Percentiles rank a stretch among this genome's conserved stretches.
Conservation (phyloP, 1,140 invertebrate species). For the Sogatella furcifera region DNA sequence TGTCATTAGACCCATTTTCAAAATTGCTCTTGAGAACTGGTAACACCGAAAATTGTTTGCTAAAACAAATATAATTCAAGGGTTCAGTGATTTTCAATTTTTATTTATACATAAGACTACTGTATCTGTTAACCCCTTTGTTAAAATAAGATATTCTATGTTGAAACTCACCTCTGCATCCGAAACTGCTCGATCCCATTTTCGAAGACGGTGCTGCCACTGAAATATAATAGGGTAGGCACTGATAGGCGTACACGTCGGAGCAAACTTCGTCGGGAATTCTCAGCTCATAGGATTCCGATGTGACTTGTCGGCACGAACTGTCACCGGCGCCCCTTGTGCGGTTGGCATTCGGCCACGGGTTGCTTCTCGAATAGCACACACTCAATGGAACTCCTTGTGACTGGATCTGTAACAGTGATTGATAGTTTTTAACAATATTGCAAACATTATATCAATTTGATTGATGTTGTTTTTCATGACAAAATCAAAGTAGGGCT, state of each 20-base stretch:
- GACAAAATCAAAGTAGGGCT: no score
- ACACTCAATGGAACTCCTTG: conserved; percentile 1
- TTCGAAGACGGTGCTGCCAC: not conserved
- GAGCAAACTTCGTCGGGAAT: not conserved
- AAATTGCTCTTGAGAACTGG: no score
- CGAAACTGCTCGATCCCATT: not conserved
- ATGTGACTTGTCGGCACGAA: not conserved
- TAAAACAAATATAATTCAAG: no score
- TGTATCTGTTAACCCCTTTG: not conserved
- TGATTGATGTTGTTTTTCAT: no score
- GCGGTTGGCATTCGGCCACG: conserved; percentile 3
- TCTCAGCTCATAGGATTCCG: not conserved
- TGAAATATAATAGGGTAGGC: conserved; percentile 14
- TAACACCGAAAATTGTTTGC: no score
- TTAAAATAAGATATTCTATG: no score
- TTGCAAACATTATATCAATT: no score
- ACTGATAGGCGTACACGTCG: conserved; percentile 1
- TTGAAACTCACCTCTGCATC: not conserved
- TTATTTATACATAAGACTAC: not conserved
- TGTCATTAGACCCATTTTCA: no score
- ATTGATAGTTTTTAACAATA: no score
- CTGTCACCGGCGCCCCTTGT: not conserved
- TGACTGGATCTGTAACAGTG: not conserved
- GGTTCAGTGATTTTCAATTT: no score
- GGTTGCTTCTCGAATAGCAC: conserved; percentile 9